phyloP scores from a whole-genome alignment of 2,888 invertebrate species.

The Oxystoma pomonae region DNA sequence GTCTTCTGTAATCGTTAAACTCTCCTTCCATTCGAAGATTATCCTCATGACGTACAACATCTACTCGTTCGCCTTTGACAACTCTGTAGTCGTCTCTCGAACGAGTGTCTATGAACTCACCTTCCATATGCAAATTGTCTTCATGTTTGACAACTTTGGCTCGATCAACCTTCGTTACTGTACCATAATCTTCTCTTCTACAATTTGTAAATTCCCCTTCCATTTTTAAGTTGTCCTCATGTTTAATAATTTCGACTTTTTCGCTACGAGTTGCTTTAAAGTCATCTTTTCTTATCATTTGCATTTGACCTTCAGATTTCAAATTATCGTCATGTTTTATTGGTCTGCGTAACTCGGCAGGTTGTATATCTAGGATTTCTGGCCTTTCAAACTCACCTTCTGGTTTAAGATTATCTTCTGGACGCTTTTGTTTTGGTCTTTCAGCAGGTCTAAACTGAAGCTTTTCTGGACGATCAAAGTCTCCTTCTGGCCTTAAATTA shows the following conservation, averaged over 20 bases:
- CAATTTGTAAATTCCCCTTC: constrained; percentile 42
- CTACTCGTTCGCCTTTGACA: background rate
- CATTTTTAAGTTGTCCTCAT: constrained; percentile 62
- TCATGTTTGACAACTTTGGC: constrained; percentile 58
- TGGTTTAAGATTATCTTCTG: constrained; percentile 52
- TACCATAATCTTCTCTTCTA: constrained; percentile 52
- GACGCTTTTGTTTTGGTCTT: constrained; percentile 50
- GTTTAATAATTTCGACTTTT: constrained; percentile 56
- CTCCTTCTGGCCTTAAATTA: constrained; percentile 60
- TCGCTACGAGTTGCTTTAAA: constrained; percentile 56
- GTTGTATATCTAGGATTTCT: constrained; percentile 44
- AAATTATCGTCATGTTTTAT: constrained; percentile 48
- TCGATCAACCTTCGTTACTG: constrained; percentile 57
- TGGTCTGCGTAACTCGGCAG: constrained; percentile 59
- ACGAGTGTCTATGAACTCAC: constrained; percentile 55
- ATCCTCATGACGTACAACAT: constrained; percentile 54
- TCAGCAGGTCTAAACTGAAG: constrained; percentile 48
- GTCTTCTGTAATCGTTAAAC: constrained; percentile 35
- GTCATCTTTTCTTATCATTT: constrained; percentile 51
- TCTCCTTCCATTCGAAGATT: constrained; percentile 61
- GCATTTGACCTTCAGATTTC: constrained; percentile 54
- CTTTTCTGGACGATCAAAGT: constrained; percentile 49
- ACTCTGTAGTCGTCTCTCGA: constrained; percentile 48
- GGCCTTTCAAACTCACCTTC: constrained; percentile 54
- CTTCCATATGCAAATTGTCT: constrained; percentile 68